Conservation (phyloP, 1,140 invertebrate species). For the Megalopta genalis region DNA sequence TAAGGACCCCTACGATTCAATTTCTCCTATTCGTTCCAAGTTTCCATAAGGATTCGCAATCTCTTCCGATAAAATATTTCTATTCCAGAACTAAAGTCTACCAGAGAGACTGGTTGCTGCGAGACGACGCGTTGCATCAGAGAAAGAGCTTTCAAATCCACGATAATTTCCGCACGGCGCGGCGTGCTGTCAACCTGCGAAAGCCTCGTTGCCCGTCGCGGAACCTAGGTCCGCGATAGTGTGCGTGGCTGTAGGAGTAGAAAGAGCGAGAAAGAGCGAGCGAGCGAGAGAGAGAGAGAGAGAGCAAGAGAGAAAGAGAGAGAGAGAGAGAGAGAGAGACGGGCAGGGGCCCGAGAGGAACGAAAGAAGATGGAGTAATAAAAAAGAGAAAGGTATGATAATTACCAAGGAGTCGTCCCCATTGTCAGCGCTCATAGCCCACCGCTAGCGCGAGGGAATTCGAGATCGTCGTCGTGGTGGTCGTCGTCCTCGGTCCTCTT, state of each 20-base stretch:
- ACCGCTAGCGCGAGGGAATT: conserved; percentile 69
- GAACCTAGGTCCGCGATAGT: background rate
- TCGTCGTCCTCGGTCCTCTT: conserved; percentile 68
- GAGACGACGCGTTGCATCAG: conserved; percentile 6
- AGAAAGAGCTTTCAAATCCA: conserved; percentile 54
- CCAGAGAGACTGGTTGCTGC: background rate
- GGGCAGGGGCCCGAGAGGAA: background rate
- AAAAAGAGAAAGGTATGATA: conserved; percentile 67
- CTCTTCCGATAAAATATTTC: too few species aligned
- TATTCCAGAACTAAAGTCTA: background rate
- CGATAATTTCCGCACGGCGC: conserved; percentile 35
- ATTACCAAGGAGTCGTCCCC: conserved; percentile 80
- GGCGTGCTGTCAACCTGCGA: conserved; percentile 34
- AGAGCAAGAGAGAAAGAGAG: too few species aligned
- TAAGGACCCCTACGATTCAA: too few species aligned
- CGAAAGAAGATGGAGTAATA: conserved; percentile 29
- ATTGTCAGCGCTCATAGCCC: conserved; percentile 80
- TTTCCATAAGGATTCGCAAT: too few species aligned
- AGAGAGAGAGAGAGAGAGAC: conserved; percentile 24
- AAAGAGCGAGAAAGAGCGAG: too few species aligned
- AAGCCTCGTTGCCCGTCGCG: conserved; percentile 11
- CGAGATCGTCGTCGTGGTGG: conserved; percentile 64
- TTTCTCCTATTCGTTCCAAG: too few species aligned
- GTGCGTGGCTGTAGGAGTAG: too few species aligned
- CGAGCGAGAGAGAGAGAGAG: too few species aligned